A percentile compares a stretch with the other conserved stretches of the same genome.
phyloP scores from a whole-genome alignment of 2,888 invertebrate genomes.

The Apeira syringaria region DNA sequence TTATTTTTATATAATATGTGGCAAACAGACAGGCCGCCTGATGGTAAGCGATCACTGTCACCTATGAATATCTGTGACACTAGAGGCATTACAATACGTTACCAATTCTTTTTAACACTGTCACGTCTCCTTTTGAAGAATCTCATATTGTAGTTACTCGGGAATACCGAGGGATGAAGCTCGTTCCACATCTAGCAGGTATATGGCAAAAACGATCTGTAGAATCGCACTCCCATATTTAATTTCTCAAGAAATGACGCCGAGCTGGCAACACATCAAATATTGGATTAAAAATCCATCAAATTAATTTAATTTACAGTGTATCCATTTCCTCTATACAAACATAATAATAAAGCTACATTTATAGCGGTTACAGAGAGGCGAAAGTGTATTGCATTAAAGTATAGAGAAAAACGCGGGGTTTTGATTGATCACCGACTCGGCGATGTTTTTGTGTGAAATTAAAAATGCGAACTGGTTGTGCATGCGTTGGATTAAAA shows the following conservation, averaged over 20 bases:
- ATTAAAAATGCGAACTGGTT: slow-evolving; percentile 78
- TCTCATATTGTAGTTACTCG: too few species aligned
- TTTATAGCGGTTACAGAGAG: slow-evolving; percentile 74
- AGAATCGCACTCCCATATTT: too few species aligned
- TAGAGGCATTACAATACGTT: too few species aligned
- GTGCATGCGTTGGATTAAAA: slow-evolving; percentile 78
- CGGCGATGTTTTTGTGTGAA: slow-evolving; percentile 76
- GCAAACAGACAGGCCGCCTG: too few species aligned
- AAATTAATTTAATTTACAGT: slow-evolving; percentile 73
- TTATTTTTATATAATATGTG: too few species aligned
- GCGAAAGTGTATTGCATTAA: slow-evolving; percentile 78
- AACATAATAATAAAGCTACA: slow-evolving; percentile 73
- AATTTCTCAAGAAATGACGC: slow-evolving; percentile 8
- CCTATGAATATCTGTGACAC: too few species aligned
- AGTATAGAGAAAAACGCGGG: slow-evolving; percentile 72
- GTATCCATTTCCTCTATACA: slow-evolving; percentile 74
- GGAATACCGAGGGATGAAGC: too few species aligned
- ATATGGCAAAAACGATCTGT: too few species aligned
- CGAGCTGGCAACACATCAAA: slow-evolving; percentile 7
- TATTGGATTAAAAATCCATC: slow-evolving; percentile 58
- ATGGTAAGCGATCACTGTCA: too few species aligned
- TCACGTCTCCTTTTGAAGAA: too few species aligned
- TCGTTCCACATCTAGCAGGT: too few species aligned
- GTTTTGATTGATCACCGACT: slow-evolving; percentile 82
- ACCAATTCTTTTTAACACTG: too few species aligned